Percentiles rank a stretch among this genome's conserved stretches.
Evolutionary conservation across 2,113 vertebrate genomes (phyloP).

Genomic region (Varanus salvator): DNA sequence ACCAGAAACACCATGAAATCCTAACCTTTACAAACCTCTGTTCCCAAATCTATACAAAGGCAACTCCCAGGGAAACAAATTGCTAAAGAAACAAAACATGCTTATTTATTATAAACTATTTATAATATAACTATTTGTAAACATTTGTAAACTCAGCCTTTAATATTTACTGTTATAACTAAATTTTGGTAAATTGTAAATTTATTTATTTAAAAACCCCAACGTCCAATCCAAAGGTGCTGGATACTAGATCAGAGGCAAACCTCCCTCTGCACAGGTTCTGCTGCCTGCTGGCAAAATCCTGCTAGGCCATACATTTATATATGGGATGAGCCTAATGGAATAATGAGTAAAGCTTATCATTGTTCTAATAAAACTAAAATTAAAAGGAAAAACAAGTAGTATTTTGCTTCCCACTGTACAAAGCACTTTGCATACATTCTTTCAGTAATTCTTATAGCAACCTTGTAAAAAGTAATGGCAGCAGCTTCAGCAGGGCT

Average conservation of each 20-base stretch:
- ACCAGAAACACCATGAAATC: neutral
- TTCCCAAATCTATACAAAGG: neutral
- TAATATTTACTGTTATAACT: neutral
- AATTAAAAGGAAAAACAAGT: neutral
- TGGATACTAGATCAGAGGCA: neutral
- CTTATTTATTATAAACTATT: neutral
- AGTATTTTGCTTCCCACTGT: too few species aligned
- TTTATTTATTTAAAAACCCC: neutral
- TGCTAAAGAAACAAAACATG: neutral
- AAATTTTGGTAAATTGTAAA: neutral
- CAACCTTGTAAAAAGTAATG: too few species aligned
- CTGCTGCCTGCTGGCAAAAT: neutral
- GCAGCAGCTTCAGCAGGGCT: too few species aligned
- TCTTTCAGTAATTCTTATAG: too few species aligned
- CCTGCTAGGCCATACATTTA: neutral
- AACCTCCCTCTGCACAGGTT: neutral
- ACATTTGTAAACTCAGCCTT: neutral
- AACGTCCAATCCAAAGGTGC: neutral
- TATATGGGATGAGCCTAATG: neutral
- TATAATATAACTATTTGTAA: too few species aligned
- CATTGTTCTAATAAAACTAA: neutral
- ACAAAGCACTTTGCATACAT: too few species aligned
- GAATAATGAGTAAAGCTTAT: neutral
- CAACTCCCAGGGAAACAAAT: too few species aligned
- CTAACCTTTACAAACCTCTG: neutral